These are phyloP conservation scores for Dicrurus megarhynchus DNA, from an alignment of 2,113 vertebrate genomes.

Conservation along the genomic window DNA sequence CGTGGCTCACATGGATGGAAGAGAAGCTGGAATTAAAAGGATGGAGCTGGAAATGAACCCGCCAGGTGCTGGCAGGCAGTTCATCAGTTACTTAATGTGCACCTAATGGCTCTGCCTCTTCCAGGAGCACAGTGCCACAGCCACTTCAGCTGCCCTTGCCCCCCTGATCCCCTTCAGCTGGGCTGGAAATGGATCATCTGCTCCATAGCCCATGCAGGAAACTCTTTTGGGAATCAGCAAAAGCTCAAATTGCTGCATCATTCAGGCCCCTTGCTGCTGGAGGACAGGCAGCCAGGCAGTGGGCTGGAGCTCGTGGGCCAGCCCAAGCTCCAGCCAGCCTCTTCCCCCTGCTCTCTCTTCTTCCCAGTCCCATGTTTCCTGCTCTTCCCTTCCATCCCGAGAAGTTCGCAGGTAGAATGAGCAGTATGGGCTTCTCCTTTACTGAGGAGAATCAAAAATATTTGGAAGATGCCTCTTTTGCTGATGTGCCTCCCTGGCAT, in stretches of 20 bases:
- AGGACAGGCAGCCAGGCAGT: background rate
- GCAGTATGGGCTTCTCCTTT: background rate
- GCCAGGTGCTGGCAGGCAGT: background rate
- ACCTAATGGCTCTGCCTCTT: background rate
- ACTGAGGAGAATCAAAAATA: background rate
- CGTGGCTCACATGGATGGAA: background rate
- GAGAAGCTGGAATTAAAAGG: background rate
- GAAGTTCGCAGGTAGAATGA: background rate
- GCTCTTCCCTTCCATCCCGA: background rate
- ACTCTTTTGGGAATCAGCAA: background rate
- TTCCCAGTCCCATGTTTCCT: background rate
- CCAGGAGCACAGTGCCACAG: background rate
- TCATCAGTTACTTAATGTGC: background rate
- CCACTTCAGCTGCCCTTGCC: background rate
- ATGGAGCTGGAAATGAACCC: background rate
- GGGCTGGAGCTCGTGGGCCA: background rate
- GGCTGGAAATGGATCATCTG: background rate
- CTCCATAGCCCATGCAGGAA: background rate
- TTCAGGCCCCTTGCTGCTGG: accelerated
- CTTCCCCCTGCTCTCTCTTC: background rate
- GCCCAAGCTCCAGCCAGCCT: background rate
- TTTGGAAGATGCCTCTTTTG: background rate
- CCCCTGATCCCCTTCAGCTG: background rate
- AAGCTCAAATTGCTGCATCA: background rate
- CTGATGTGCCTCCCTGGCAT: background rate